These are phyloP conservation scores for mouse (Mus musculus) DNA, from an alignment of 2,113 vertebrate genomes.

Conservation along the genomic window GRCm39 chr7:88791001-88791500, in stretches of 20 bases:
- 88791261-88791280: neutral
- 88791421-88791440: neutral
- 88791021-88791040: constrained; percentile 50
- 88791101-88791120: constrained; percentile 93
- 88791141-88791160: constrained; percentile 94
- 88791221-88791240: neutral
- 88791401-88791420: neutral
- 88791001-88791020: constrained; percentile 82
- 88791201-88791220: neutral
- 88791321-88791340: neutral
- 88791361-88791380: constrained; percentile 33
- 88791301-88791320: neutral
- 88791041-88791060: constrained; percentile 88
- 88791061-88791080: constrained; percentile 87
- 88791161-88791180: constrained; percentile 98
- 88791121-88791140: constrained; percentile 94
- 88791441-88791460: constrained; percentile 26
- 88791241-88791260: neutral
- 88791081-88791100: constrained; percentile 92
- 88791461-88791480: constrained; percentile 2
- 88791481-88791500: constrained; percentile 49
- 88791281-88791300: neutral
- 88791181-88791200: constrained; percentile 59
- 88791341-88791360: neutral
- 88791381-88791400: neutral